phyloP scores from a whole-genome alignment of 2,113 vertebrate genomes.

The Xiphorhynchus elegans region DNA sequence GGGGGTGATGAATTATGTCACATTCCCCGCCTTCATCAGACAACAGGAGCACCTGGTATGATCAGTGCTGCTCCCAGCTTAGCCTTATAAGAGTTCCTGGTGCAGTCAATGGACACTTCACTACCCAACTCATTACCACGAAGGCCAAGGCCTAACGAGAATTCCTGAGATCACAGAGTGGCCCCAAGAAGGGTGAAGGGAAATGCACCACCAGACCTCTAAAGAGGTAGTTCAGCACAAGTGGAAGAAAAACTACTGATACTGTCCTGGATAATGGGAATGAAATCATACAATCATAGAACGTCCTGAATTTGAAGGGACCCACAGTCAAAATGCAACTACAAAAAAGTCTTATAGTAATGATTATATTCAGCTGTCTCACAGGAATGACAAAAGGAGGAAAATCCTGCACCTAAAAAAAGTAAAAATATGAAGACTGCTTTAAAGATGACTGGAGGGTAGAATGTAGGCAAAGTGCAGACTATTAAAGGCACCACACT shows the following conservation, averaged over 20 bases:
- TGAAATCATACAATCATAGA: not conserved
- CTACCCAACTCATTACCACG: not conserved
- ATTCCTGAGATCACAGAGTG: fast-evolving
- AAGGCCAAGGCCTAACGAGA: not conserved
- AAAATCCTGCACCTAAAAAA: not conserved
- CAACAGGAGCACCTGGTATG: not conserved
- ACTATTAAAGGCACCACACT: not conserved
- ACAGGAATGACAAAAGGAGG: not conserved
- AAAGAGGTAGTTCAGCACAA: not conserved
- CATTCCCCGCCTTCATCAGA: not conserved
- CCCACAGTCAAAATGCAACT: not conserved
- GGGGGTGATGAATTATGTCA: not conserved
- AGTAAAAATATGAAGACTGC: not conserved
- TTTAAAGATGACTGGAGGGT: not conserved
- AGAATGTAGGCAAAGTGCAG: not conserved
- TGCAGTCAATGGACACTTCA: not conserved
- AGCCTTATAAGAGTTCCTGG: not conserved
- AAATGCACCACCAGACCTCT: not conserved
- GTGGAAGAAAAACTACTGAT: not conserved
- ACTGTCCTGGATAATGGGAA: not conserved
- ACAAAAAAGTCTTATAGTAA: not conserved
- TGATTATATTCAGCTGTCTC: not conserved
- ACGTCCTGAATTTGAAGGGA: not conserved
- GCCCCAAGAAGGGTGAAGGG: not conserved
- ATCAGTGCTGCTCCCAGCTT: not conserved